Percentiles rank a stretch among this genome's conserved stretches.
These are phyloP conservation scores for Linepithema humile DNA, from an alignment of 1,140 invertebrate genomes.

Conservation along the genomic window DNA sequence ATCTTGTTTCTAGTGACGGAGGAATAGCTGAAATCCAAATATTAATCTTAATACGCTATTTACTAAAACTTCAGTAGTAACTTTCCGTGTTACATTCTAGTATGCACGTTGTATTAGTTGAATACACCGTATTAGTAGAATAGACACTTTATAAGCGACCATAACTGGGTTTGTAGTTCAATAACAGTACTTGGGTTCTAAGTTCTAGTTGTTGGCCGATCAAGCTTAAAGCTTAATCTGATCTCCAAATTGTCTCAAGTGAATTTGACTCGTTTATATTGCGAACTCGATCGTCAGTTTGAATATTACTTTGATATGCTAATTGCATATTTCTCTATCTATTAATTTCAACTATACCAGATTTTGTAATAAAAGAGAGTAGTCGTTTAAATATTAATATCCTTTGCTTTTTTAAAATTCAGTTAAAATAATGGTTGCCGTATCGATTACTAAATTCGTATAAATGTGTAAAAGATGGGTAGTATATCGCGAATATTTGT, in stretches of 20 bases:
- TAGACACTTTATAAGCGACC: slow-evolving; percentile 3
- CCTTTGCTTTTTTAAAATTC: neutral
- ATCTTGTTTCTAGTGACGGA: neutral
- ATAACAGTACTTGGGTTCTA: slow-evolving; percentile 26
- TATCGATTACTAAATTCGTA: neutral
- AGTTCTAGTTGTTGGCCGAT: slow-evolving; percentile 29
- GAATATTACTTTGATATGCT: slow-evolving; percentile 3
- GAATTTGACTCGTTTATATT: neutral
- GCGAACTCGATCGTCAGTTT: neutral
- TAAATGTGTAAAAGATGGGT: neutral
- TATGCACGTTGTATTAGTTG: neutral
- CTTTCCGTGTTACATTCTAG: neutral
- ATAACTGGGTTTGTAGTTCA: slow-evolving; percentile 47
- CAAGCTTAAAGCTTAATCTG: slow-evolving; percentile 40
- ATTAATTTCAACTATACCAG: neutral
- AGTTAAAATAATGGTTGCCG: neutral
- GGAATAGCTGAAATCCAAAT: slow-evolving; percentile 20
- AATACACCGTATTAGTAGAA: slow-evolving; percentile 31
- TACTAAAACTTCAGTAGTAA: slow-evolving; percentile 29
- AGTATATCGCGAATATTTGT: neutral
- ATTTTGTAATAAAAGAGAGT: neutral
- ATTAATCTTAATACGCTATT: slow-evolving; percentile 25
- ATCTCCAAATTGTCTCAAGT: slow-evolving; percentile 21
- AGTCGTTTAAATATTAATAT: neutral
- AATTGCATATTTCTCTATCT: slow-evolving; percentile 17